Evolutionary conservation across 2,797 vertebrate genomes (phyloP), one percentile per base, ranked within the genome.

Genomic region (Lepilemur septentrionalis): DNA sequence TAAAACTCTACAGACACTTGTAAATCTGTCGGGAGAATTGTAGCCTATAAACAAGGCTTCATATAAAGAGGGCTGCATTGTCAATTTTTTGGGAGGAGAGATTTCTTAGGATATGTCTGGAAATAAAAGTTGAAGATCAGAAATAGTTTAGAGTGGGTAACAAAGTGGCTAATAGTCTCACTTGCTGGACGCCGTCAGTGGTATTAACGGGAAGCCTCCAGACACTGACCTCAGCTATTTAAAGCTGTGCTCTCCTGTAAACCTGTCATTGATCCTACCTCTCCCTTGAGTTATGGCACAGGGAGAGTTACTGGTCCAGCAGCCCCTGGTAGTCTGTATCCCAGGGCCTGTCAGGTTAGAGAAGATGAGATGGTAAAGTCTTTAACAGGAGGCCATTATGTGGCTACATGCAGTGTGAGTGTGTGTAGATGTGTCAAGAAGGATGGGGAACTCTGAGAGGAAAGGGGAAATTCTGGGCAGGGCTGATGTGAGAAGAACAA

Each of bases 1-100:
- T 98, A 99, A 99, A 98, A 98, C 98, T 98, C 98, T 97, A 83
- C 98, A 98, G 98, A 98, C 98, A 98, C 98, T 98, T 98, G 98
- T 98, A 99, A 99, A 98, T 98, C 98, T 98, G 98, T 98, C 98
- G 93, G 97, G 98, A 98, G 98, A 98, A 98, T 95, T 95, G 98
- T 72, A 94, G 96, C 73, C 87, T 96, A 98, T 98, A 99, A 99
- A 99, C 98, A 98, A 98, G 97, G 93, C 96, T 98, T 97, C 97
- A 97, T 0, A 94, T 98, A 98, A 99, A 98, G 97, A 98, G 96
- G 90, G 96, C 95, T 98, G 95, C 93, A 94, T 67, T 98, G 98
- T 98, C 98, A 98, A 89, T 98, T 97, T 96, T 96, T 84, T n/a
- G 88, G 61, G 48, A 98, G 95, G 96, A 73, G 78, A 96, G 97